These are phyloP conservation scores for Tipula unca DNA, from an alignment of 2,888 invertebrate genomes.

Conservation along the genomic window DNA sequence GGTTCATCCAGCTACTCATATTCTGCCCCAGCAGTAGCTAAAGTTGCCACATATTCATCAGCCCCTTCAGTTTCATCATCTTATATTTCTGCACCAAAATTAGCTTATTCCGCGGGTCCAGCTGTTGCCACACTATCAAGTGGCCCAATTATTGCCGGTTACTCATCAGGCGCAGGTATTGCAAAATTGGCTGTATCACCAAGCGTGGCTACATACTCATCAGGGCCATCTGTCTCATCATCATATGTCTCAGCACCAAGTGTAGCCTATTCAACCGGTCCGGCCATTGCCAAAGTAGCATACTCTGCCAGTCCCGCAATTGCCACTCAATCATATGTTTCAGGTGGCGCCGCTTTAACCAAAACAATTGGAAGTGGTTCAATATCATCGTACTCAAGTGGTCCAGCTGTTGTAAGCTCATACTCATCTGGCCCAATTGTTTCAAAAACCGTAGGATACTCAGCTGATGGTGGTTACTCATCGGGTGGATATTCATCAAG, in stretches of 20 bases:
- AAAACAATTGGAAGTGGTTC: constrained; percentile 26
- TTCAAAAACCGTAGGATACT: constrained; percentile 23
- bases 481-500: constrained; percentile 24
- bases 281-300: constrained; percentile 26
- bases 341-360: constrained; percentile 23
- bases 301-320: constrained; percentile 23
- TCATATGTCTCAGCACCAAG: constrained; percentile 21
- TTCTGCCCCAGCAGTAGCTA: not conserved
- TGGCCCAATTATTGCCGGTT: constrained; percentile 43
- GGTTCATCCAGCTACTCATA: constrained; percentile 22
- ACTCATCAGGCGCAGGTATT: constrained; percentile 25
- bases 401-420: constrained; percentile 26
- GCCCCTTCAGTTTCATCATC: no score
- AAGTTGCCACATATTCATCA: not conserved
- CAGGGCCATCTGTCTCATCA: constrained; percentile 25
- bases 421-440: constrained; percentile 23
- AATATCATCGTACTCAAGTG: constrained; percentile 26
- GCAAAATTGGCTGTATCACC: constrained; percentile 20
- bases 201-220: constrained; percentile 25
- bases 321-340: constrained; percentile 23
- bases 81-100: constrained; percentile 22
- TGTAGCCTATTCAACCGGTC: constrained; percentile 26
- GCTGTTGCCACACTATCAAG: constrained; percentile 28
- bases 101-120: constrained; percentile 24
- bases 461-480: constrained; percentile 23